Evolutionary conservation across 2,113 vertebrate species (phyloP).

Genomic region (Sprattus sprattus): DNA sequence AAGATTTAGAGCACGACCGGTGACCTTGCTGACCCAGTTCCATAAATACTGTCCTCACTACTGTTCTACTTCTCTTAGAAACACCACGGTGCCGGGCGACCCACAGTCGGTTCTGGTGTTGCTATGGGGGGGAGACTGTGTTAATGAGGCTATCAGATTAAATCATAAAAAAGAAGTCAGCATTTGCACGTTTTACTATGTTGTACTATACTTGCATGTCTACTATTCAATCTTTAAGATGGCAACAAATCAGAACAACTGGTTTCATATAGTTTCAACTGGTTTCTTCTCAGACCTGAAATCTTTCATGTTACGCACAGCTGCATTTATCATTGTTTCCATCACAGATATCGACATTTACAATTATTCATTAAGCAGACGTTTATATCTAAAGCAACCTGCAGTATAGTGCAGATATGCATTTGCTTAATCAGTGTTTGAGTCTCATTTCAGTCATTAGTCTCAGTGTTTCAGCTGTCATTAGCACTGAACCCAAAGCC

Average conservation of each 20-base stretch:
- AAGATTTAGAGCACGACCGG: background rate
- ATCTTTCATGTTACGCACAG: background rate
- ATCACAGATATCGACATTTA: background rate
- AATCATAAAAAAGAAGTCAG: background rate
- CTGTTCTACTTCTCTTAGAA: background rate
- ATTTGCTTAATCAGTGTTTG: background rate
- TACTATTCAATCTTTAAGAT: background rate
- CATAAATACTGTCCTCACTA: background rate
- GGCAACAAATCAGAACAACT: background rate
- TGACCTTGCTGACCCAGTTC: constrained; percentile 20
- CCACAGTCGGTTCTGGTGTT: background rate
- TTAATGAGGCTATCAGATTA: background rate
- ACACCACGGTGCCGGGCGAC: background rate
- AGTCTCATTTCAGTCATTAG: too few relatives aligned
- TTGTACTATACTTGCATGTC: too few relatives aligned
- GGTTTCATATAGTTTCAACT: background rate
- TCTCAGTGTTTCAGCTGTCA: too few relatives aligned
- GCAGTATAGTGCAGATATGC: background rate
- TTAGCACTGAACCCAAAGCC: too few relatives aligned
- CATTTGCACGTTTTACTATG: background rate
- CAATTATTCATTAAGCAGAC: background rate
- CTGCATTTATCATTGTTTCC: background rate
- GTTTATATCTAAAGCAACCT: background rate
- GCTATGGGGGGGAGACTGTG: too few relatives aligned
- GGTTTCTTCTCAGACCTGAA: background rate